Base-by-base conservation (phyloP, 2,797 vertebrate genomes). In the Siniperca scherzeri region DNA sequence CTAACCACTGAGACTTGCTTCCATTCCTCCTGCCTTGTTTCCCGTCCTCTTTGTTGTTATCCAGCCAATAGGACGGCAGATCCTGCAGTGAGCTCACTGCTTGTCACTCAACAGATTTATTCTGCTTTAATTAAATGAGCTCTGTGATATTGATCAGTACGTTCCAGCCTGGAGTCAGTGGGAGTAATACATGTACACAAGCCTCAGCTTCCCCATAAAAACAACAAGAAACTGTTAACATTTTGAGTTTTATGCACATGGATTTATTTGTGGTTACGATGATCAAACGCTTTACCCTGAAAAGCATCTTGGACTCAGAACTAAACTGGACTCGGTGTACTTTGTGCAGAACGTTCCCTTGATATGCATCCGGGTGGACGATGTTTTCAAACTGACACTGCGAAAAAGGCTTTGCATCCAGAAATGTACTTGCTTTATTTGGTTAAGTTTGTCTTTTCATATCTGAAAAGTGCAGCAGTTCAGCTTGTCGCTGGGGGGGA, bases 1-100 rank as follows among this genome's bases (percentile, higher is more conserved):
- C 50, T 9, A 38, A 80, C 84, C 89, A 85, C 87, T 91, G 81
- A 88, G 70, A 87, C 70, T 73, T 17, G 71, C 70, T 72, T 83
- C 60, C 87, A 80, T 85, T 86, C 85, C 68, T 75, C 78, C 67
- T 11, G 44, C 73, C 56, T 71, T 11, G 36, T 74, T 56, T 64
- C 25, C 72, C 50, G 14, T 77, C 77, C 62, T 52, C 30, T 27
- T 44, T 4, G 52, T 52, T 57, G 4, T 30, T n/a, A 48, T 68
- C 76, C 36, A 17, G 33, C 70, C 73, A 80, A 59, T 56, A 13
- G 55, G 27, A 79, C 5, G 10, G 53, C 78, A 70, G 19, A 72
- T 62, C 60, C 60, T 16, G 65, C 70, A 22, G 38, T 1, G 27
- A 61, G n/a, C 77, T 67, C 64, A 16, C 59, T 22, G 60, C 64